Conservation (phyloP, 2,797 vertebrate species). For the Cryptoprocta ferox region DNA sequence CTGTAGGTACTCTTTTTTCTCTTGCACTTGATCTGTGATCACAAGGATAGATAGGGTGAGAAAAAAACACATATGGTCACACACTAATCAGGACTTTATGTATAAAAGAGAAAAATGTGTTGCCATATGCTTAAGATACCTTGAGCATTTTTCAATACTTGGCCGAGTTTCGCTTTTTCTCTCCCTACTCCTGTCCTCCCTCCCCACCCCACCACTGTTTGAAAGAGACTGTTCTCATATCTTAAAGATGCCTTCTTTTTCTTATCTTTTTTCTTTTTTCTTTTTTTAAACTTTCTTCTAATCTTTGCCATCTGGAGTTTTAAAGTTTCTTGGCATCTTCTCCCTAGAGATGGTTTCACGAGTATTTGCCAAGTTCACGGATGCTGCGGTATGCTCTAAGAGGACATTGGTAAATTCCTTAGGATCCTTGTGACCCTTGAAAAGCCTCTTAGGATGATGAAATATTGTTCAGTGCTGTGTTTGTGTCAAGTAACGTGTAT, state of each 20-base stretch:
- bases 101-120: slow-evolving; percentile 24
- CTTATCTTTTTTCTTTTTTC: not conserved
- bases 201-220: not conserved
- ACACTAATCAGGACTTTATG: not conserved
- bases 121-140: slow-evolving; percentile 6
- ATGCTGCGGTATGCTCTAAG: not conserved
- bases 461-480: not conserved
- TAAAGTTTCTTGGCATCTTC: not conserved
- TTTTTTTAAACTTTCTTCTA: slow-evolving; percentile 30
- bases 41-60: slow-evolving; percentile 4
- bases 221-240: slow-evolving; percentile 56
- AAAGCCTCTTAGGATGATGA: slow-evolving; percentile 57
- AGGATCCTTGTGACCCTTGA: slow-evolving; percentile 9
- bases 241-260: not conserved
- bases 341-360: slow-evolving; percentile 17
- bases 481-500: slow-evolving; percentile 17
- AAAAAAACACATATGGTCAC: slow-evolving; percentile 39
- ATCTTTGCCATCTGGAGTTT: slow-evolving; percentile 4
- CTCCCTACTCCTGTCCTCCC: not conserved
- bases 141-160: not conserved
- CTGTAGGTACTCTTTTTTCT: not conserved
- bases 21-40: not conserved
- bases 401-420: slow-evolving; percentile 21
- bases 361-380: slow-evolving; percentile 39
- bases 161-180: slow-evolving; percentile 19